Evolutionary conservation across 1,140 invertebrate genomes (phyloP), one percentile per base, ranked within the genome.

Genomic region (Hirudo medicinalis): DNA sequence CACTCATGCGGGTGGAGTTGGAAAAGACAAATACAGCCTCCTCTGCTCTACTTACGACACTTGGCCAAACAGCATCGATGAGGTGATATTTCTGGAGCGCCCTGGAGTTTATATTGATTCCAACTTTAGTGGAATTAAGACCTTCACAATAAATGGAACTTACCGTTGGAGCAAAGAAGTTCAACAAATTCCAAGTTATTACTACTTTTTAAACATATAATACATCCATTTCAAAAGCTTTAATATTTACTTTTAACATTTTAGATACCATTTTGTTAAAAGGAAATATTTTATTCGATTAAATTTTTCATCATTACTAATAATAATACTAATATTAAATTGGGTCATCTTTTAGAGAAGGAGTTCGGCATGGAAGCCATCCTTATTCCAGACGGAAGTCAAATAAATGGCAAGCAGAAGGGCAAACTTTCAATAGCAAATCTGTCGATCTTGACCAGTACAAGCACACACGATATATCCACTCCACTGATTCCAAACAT

Each of bases 41-140:
- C 29, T 63, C 11, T 22, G 22, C 29, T 63, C 57, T 13, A 63
- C 19, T 63, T 63, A 63, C 57, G 57, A 63, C 57, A 63, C 57
- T 15, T 15, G 57, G 29, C 57, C 57, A 13, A 63, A 63, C 57
- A 63, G 57, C 57, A 20, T 63, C 29, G 57, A 63, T 32, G 29
- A 63, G 8, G 6, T 32, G 22, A 13, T 25, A 13, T 3, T 63
- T 32, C 57, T 63, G 22, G 57, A 63, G 9, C 22, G 57, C 9
- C 57, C 57, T 63, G 57, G 19, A 63, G 8, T 22, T 63, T 63
- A 6, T 15, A 25, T 63, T 13, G 29, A 32, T 63, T 49, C 43
- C 43, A 32, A 13, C 57, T 63, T 63, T 22, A 13, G 20, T 15
- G 29, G 29, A 63, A 15, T 63, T 11, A 32, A 63, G 29, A 22